phyloP scores from a whole-genome alignment of 2,113 vertebrate species.

The Aptenodytes patagonicus region DNA sequence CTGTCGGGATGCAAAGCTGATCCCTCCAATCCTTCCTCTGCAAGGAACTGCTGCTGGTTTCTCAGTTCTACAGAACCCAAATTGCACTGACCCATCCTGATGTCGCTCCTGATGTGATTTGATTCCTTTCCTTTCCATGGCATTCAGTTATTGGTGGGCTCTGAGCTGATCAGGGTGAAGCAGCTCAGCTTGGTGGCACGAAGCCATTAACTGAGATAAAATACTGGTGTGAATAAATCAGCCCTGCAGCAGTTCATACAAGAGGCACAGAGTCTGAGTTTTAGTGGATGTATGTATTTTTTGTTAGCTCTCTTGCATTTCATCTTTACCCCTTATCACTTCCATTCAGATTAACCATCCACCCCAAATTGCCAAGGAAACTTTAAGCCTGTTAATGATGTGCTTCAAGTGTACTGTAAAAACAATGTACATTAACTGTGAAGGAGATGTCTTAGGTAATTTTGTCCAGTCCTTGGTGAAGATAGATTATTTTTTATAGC shows the following conservation, averaged over 20 bases:
- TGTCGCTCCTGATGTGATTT: rapidly evolving
- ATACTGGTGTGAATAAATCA: background rate
- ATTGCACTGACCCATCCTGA: background rate
- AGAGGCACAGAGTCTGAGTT: background rate
- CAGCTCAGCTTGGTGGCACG: background rate
- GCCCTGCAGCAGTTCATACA: background rate
- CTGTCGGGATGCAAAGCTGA: background rate
- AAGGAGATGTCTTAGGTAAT: background rate
- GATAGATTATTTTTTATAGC: background rate
- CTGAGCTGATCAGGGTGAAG: background rate
- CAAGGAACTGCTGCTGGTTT: background rate
- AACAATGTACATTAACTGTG: background rate
- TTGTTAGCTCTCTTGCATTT: background rate
- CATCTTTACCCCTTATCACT: background rate
- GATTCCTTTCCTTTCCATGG: background rate
- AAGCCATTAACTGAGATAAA: background rate
- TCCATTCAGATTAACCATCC: background rate
- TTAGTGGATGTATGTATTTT: background rate
- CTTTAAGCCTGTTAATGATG: background rate
- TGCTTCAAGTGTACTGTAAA: background rate
- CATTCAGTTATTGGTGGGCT: background rate
- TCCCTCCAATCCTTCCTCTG: background rate
- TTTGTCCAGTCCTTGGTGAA: background rate
- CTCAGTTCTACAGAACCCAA: background rate
- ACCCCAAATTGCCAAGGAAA: background rate